Evolutionary conservation across 2,888 invertebrate species (phyloP), one percentile per base, ranked within the genome.

Genomic region (Aromia moschata): DNA sequence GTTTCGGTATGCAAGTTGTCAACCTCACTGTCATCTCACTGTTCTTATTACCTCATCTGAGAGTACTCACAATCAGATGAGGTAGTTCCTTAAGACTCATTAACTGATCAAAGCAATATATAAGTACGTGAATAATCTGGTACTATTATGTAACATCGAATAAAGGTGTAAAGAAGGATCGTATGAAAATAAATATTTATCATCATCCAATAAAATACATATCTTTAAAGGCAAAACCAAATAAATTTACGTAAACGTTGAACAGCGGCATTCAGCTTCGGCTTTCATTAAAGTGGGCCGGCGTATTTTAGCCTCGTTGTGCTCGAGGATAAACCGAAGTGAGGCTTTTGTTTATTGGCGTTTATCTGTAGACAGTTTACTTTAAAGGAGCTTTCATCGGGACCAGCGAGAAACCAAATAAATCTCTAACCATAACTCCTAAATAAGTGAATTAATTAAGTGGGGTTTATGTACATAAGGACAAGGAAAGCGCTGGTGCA

Each of bases 331-430:
- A 20, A 43, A 43, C 20, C 43, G 25, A 43, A 43, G 43, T 20
- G 43, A 20, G 25, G 43, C 43, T 9, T 43, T 43, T 43, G 20
- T 43, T 43, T 43, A 43, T 20, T 25, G 12, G 20, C 20, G 20
- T 43, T 43, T 43, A 18, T 43, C 43, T 43, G 43, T 12, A 20
- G 43, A 43, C 20, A 25, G n/a, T 41, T n/a, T 25, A 43, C 20
- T 43, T 43, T 20, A 20, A 25, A 40, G 20, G 43, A 10, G 43
- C 5, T 43, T 43, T 43, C 43, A 25, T 2, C 20, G n/a, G 33
- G n/a, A 33, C 10, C 33, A 11, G n/a, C 5, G 33, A 33, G 33
- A 33, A 33, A 7, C n/a, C 11, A 33, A 33, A 3, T 33, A 33
- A 25, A 25, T 25, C 5, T 25, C 25, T 25, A 25, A n/a, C 25